Evolutionary conservation across 2,797 vertebrate genomes (phyloP).

Genomic region (Myotis daubentonii): DNA sequence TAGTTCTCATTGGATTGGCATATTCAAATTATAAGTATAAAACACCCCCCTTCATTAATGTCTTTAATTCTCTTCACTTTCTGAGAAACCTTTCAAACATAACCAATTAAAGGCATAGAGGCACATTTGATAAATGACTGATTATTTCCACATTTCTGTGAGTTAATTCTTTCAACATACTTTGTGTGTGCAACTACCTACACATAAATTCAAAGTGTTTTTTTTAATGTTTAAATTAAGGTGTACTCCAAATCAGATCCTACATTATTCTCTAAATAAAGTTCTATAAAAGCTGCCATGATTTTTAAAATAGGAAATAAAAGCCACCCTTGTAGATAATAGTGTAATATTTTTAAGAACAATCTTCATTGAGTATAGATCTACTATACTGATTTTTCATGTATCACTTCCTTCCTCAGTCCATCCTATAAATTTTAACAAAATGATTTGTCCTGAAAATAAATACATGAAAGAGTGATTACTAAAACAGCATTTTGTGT

Average conservation of each 20-base stretch:
- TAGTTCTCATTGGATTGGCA: background rate
- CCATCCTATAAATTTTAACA: background rate
- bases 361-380: background rate
- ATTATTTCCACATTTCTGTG: background rate
- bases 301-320: constrained; percentile 23
- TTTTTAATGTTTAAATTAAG: background rate
- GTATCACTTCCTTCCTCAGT: background rate
- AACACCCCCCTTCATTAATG: background rate
- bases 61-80: background rate
- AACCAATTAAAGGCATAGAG: background rate
- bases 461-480: background rate
- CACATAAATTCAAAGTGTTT: background rate
- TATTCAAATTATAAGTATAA: background rate
- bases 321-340: background rate
- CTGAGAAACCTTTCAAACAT: background rate
- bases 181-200: background rate
- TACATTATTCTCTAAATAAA: background rate
- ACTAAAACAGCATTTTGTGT: background rate
- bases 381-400: background rate
- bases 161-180: background rate
- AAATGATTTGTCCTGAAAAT: background rate
- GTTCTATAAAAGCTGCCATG: background rate
- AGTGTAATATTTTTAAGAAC: background rate
- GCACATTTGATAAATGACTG: background rate
- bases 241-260: background rate